Base-by-base conservation (phyloP, 2,888 invertebrate species). In the Apamea crenata region DNA sequence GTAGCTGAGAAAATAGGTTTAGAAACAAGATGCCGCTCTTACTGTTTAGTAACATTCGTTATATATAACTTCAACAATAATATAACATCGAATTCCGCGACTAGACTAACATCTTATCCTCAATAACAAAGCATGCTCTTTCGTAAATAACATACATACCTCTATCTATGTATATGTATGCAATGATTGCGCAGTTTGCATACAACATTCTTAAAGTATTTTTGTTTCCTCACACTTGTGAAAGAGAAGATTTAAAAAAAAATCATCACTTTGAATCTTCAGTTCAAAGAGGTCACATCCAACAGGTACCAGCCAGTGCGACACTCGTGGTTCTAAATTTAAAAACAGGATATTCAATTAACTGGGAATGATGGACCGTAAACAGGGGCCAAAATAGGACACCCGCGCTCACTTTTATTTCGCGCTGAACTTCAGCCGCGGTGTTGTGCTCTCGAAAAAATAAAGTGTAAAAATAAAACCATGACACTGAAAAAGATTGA, bases 261-360 rank as follows among this genome's bases (percentile, higher is more conserved):
- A n/a, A n/a, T n/a, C 25, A 77, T 75, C 53, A 78, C 53, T 68
- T 68, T 79, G 76, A 72, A 76, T 77, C 76, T 80, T 79, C 44
- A 71, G 76, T 71, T 76, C 74, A 83, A 88, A 89, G 82, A 86
- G 90, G 82, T 84, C 86, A 75, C 82, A 86, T 56, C 67, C 74
- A 78, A 69, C 87, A 89, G 90, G 86, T 90, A 86, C 87, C 76
- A 75, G 75, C 75, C 76, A 80, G 77, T 81, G 87, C 85, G 90
- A 87, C 89, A 87, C 87, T 87, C 90, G 90, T 90, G 92, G 88
- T 87, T 93, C 94, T 95, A 94, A 95, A 96, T 96, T 94, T 95
- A 95, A 94, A 96, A 95, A 93, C 96, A 95, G 96, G 96, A 96
- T 94, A 96, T 96, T 96, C 94, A 96, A 96, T 96, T 96, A 94